phyloP scores from a whole-genome alignment of 1,140 invertebrate genomes.

The Sipha flava region DNA sequence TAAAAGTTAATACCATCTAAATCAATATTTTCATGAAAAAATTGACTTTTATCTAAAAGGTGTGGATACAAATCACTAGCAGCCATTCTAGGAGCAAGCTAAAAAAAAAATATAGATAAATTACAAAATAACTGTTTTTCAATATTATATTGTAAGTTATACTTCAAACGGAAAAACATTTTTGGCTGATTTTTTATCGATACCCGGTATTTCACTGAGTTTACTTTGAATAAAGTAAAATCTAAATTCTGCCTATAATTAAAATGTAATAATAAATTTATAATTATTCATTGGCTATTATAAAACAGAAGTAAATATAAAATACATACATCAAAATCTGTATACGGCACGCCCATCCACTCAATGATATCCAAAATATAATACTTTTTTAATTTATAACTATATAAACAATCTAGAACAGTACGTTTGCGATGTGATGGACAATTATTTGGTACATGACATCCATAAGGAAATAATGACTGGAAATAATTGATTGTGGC shows the following conservation, averaged over 20 bases:
- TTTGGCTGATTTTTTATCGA: conserved; percentile 39
- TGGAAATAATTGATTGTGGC: conserved; percentile 51
- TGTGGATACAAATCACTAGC: not conserved
- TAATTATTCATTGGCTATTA: not conserved
- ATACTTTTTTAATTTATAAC: conserved; percentile 53
- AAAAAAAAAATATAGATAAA: not conserved
- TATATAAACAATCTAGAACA: conserved; percentile 76
- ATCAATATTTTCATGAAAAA: not conserved
- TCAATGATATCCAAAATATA: conserved; percentile 73
- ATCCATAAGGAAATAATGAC: conserved; percentile 70
- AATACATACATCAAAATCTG: conserved; percentile 64
- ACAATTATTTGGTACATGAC: conserved; percentile 23
- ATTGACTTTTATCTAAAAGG: not conserved
- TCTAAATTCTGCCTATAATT: conserved; percentile 61
- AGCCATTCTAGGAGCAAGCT: conserved; percentile 7
- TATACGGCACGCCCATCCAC: conserved; percentile 68
- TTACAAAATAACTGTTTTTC: not conserved
- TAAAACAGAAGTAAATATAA: not conserved
- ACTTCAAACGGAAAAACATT: conserved; percentile 50
- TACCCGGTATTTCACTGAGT: conserved; percentile 51
- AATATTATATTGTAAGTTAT: not conserved
- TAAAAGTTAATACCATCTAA: conserved; percentile 73
- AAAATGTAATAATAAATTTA: conserved; percentile 35
- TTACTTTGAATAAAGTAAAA: conserved; percentile 66
- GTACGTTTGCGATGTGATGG: conserved; percentile 41